These are phyloP conservation scores for Naja naja DNA, from an alignment of 2,113 vertebrate species.

Conservation along the genomic window DNA sequence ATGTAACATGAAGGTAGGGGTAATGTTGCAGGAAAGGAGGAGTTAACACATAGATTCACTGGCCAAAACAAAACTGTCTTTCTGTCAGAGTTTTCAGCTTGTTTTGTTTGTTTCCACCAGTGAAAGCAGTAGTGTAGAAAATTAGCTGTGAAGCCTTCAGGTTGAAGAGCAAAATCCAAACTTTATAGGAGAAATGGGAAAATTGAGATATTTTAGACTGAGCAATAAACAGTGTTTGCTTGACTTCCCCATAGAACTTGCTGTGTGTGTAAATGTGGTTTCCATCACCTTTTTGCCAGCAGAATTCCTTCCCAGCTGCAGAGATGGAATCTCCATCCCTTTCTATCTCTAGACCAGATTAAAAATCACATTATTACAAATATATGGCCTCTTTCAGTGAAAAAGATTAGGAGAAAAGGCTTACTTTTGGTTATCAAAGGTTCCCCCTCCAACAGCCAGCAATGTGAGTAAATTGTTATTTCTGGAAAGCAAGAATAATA, in stretches of 20 bases:
- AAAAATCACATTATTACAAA: not conserved
- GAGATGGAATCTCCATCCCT: not conserved
- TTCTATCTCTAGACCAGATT: not conserved
- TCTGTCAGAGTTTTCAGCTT: not conserved
- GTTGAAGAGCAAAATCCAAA: not conserved
- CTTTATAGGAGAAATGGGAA: not conserved
- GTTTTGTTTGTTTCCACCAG: not conserved
- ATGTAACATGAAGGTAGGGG: not conserved
- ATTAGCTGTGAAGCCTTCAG: not conserved
- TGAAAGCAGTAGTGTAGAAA: not conserved
- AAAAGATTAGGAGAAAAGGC: conserved; percentile 3
- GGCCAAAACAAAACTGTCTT: not conserved
- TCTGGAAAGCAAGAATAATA: conserved; percentile 37
- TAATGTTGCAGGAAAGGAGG: not conserved
- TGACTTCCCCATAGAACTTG: not conserved
- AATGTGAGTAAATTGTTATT: conserved; percentile 70
- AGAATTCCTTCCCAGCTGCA: not conserved
- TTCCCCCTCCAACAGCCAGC: conserved; percentile 69
- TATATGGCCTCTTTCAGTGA: not conserved
- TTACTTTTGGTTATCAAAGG: conserved; percentile 67
- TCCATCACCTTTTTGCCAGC: not conserved
- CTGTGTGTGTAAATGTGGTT: not conserved
- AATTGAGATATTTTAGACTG: not conserved
- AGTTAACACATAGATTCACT: not conserved
- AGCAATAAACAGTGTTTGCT: not conserved